phyloP scores from a whole-genome alignment of 2,797 vertebrate genomes.

The Cryptoblepharus egeriae region DNA sequence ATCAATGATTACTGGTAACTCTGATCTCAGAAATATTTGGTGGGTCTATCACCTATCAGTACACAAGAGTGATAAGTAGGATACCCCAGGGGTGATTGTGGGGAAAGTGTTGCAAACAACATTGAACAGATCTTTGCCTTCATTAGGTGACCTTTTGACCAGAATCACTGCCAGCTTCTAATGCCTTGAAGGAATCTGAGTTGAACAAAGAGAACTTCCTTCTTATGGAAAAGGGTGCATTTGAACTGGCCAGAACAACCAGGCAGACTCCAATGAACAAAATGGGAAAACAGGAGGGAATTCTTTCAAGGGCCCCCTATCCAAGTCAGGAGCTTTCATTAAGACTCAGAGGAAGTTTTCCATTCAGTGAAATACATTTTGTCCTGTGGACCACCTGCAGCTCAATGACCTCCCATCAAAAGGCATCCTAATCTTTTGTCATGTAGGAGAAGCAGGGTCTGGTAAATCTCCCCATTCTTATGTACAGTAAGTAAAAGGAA shows the following conservation, averaged over 20 bases:
- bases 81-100: not conserved
- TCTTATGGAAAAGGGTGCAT: slow-evolving; percentile 78
- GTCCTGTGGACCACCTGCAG: slow-evolving; percentile 72
- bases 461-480: slow-evolving; percentile 82
- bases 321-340: slow-evolving; percentile 65
- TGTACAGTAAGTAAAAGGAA: slow-evolving; percentile 81
- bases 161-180: slow-evolving; percentile 53
- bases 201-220: slow-evolving; percentile 63
- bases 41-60: not conserved
- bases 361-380: slow-evolving; percentile 73
- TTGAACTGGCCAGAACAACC: slow-evolving; percentile 70
- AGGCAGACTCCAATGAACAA: slow-evolving; percentile 73
- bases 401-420: slow-evolving; percentile 76
- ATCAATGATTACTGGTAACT: slow-evolving; percentile 17
- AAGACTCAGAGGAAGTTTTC: slow-evolving; percentile 76
- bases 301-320: slow-evolving; percentile 57
- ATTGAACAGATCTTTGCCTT: not conserved
- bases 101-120: not conserved
- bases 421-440: slow-evolving; percentile 79
- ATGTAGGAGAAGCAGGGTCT: slow-evolving; percentile 81
- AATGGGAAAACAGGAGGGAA: slow-evolving; percentile 72
- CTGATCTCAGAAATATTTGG: accelerated
- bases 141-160: slow-evolving; percentile 71
- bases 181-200: slow-evolving; percentile 60
- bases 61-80: slow-evolving; percentile 3